Conservation (phyloP, 2,888 invertebrate genomes). For the Crioceris asparagi region DNA sequence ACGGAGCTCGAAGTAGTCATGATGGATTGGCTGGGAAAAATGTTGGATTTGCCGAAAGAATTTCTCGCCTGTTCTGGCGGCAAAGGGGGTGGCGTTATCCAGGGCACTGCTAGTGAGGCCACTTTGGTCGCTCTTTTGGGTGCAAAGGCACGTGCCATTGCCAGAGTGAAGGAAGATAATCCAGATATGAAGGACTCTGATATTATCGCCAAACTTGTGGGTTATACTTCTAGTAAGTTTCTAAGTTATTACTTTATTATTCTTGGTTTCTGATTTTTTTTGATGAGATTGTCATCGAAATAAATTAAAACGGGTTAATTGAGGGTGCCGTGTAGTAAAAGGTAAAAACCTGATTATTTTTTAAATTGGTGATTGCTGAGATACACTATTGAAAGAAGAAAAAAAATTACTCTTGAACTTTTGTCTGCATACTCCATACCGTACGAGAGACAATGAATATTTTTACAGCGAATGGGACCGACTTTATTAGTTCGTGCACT, state of each 20-base stretch:
- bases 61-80: constrained; percentile 74
- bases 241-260: not conserved
- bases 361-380: too few species aligned
- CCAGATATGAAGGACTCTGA: constrained; percentile 65
- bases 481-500: too few species aligned
- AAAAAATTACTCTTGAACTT: too few species aligned
- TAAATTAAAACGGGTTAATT: too few species aligned
- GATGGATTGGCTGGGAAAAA: constrained; percentile 92
- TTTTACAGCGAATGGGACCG: too few species aligned
- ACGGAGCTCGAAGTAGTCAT: constrained; percentile 92
- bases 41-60: constrained; percentile 74
- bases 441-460: too few species aligned
- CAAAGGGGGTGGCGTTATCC: constrained; percentile 79
- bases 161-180: constrained; percentile 55
- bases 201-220: constrained; percentile 70
- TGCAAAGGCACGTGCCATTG: constrained; percentile 66
- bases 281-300: too few species aligned
- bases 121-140: constrained; percentile 87
- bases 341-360: too few species aligned
- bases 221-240: constrained; percentile 68
- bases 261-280: too few species aligned
- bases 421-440: too few species aligned
- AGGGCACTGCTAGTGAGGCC: constrained; percentile 92
- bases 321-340: too few species aligned
- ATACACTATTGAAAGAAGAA: too few species aligned